Base-by-base conservation (phyloP, 2,888 invertebrate species). In the Gastrophysa polygoni region DNA sequence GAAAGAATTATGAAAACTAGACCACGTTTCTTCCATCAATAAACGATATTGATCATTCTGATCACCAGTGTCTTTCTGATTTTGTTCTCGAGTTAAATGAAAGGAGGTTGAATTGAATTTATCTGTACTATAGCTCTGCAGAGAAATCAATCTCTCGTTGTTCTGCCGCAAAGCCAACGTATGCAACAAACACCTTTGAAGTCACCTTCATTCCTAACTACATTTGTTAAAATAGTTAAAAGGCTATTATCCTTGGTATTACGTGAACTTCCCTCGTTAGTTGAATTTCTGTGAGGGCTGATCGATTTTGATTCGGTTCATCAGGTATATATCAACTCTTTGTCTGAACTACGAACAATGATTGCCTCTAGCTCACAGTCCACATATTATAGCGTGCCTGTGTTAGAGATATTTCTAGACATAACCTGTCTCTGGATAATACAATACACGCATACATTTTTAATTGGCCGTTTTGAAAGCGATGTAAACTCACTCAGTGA, bases 381-480 rank as follows among this genome's bases (percentile, higher is more conserved):
- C 38, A 38, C 51, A 51, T n/a, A 24, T 5, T 24, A 57, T 57
- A 47, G 57, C 57, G 57, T 57, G 57, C 44, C 21, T 44, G 16
- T n/a, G 20, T 32, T 32, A 34, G 17, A 57, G 46, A 57, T 34
- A 48, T 57, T 28, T 32, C 57, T n/a, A 32, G 57, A 14, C 32
- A 20, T 48, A 38, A 38, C 38, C 38, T 38, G 38, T n/a, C 38
- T 14, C 29, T 14, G 38, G 38, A 14, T 38, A 38, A 38, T 38
- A 38, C 38, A 38, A 38, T 48, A 57, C 32, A 57, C 48, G 47
- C 47, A 57, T 57, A 17, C 29, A 32, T 57, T 48, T 57, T 57
- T 57, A 46, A 48, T 57, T 47, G 24, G 24, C 32, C 17, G n/a
- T 8, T 28, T 4, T 48, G 32, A 34, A 20, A 57, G 28, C 7